A percentile compares a stretch with the other conserved stretches of the same genome.
phyloP scores from a whole-genome alignment of 2,797 vertebrate genomes.

The Silurus aristotelis region DNA sequence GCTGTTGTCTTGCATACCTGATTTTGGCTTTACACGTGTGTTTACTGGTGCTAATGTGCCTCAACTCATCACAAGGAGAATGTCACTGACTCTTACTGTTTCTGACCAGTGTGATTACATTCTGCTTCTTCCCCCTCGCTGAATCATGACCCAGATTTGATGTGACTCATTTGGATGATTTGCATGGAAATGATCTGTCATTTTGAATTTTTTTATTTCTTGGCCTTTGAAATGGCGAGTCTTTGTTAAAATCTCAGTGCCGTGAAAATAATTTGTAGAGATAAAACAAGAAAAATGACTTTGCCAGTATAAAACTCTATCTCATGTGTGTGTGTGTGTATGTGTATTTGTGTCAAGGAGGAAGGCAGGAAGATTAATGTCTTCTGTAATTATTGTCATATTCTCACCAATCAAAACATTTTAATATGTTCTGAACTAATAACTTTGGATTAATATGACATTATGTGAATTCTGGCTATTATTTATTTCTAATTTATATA shows the following conservation, averaged over 20 bases:
- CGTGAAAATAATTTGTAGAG: slow-evolving; percentile 28
- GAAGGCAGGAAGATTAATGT: slow-evolving; percentile 22
- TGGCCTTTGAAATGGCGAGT: slow-evolving; percentile 43
- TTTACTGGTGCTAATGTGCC: neutral
- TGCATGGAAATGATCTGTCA: slow-evolving; percentile 53
- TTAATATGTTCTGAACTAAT: neutral
- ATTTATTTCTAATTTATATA: neutral
- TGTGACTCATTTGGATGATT: slow-evolving; percentile 52
- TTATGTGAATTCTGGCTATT: neutral
- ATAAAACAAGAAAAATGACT: slow-evolving; percentile 33
- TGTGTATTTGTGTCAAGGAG: neutral
- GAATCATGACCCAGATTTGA: slow-evolving; percentile 48
- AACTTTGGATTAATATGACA: neutral
- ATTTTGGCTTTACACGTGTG: neutral
- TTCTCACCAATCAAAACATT: neutral
- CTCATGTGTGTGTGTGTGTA: neutral
- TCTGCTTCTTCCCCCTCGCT: neutral
- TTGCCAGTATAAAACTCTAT: slow-evolving; percentile 33
- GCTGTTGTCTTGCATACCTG: neutral
- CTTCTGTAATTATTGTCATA: slow-evolving; percentile 11
- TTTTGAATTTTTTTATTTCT: slow-evolving; percentile 49
- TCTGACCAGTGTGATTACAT: slow-evolving; percentile 36
- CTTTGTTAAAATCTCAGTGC: slow-evolving; percentile 43
- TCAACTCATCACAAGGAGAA: neutral
- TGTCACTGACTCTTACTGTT: slow-evolving; percentile 15